A percentile compares a stretch with the other conserved stretches of the same genome.
Conservation (phyloP, 92 coral and sea anemone genomes). For the Plumapathes pennacea region DNA sequence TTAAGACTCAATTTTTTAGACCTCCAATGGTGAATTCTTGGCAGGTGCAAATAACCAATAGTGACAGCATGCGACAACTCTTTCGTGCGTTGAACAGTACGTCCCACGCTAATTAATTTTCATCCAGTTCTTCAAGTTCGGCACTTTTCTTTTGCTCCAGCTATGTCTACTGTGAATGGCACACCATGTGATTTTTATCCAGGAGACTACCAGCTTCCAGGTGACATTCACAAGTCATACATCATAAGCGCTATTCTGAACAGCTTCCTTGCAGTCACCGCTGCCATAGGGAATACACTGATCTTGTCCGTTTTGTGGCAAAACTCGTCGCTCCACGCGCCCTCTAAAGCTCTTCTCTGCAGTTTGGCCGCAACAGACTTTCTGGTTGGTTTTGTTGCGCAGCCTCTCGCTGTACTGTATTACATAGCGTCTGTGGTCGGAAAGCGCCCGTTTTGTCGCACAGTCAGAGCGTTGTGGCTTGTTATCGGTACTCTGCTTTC, state of each 20-base stretch:
- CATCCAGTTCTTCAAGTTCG: too few species aligned
- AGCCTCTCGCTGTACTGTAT: slow-evolving; percentile 37
- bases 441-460: slow-evolving; percentile 16
- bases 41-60: too few species aligned
- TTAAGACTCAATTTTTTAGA: too few species aligned
- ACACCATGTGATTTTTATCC: too few species aligned
- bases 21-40: too few species aligned
- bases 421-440: slow-evolving; percentile 26
- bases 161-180: neutral
- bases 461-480: slow-evolving; percentile 20
- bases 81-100: too few species aligned
- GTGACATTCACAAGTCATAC: too few species aligned
- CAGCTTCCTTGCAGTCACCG: slow-evolving; percentile 11
- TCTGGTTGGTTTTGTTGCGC: slow-evolving; percentile 35
- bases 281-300: slow-evolving; percentile 28
- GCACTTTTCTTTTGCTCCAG: too few species aligned
- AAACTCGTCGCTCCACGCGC: slow-evolving; percentile 24
- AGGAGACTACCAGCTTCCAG: too few species aligned
- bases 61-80: too few species aligned
- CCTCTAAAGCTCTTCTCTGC: slow-evolving; percentile 35
- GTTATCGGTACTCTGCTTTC: slow-evolving; percentile 16
- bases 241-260: slow-evolving; percentile 14
- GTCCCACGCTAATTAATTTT: too few species aligned
- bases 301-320: slow-evolving; percentile 35
- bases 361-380: slow-evolving; percentile 47